phyloP scores from a whole-genome alignment of 2,888 invertebrate genomes.

The Mimas tiliae region DNA sequence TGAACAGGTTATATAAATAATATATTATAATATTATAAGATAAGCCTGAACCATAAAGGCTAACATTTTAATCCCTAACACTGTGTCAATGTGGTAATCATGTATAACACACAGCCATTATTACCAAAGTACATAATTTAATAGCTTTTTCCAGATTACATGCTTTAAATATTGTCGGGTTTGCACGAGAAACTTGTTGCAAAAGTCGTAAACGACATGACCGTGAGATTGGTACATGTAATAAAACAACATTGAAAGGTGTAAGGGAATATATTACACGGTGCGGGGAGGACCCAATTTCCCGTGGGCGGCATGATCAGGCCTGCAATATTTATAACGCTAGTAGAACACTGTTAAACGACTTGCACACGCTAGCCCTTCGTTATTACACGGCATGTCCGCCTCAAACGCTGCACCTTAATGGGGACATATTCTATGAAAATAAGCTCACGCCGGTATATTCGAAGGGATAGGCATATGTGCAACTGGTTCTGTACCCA shows the following conservation, averaged over 20 bases:
- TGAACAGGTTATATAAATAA: too few relatives aligned
- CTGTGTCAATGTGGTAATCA: neutral
- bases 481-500: too few relatives aligned
- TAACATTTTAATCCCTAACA: neutral
- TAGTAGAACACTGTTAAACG: conserved; percentile 44
- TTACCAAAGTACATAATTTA: neutral
- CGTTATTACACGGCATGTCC: conserved; percentile 53
- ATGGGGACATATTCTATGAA: conserved; percentile 31
- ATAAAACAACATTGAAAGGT: conserved; percentile 39
- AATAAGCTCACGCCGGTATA: neutral
- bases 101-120: neutral
- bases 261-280: conserved; percentile 44
- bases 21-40: too few relatives aligned
- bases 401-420: conserved; percentile 36
- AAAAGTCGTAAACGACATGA: neutral
- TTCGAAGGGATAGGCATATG: too few relatives aligned
- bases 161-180: neutral
- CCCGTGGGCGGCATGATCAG: conserved; percentile 57
- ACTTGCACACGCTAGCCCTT: conserved; percentile 51
- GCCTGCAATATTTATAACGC: conserved; percentile 58
- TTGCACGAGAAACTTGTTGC: neutral
- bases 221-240: conserved; percentile 26
- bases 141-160: neutral
- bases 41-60: too few relatives aligned
- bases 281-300: conserved; percentile 54